Evolutionary conservation across 2,888 invertebrate species (phyloP), one percentile per base, ranked within the genome.

Genomic region (Operophtera brumata): DNA sequence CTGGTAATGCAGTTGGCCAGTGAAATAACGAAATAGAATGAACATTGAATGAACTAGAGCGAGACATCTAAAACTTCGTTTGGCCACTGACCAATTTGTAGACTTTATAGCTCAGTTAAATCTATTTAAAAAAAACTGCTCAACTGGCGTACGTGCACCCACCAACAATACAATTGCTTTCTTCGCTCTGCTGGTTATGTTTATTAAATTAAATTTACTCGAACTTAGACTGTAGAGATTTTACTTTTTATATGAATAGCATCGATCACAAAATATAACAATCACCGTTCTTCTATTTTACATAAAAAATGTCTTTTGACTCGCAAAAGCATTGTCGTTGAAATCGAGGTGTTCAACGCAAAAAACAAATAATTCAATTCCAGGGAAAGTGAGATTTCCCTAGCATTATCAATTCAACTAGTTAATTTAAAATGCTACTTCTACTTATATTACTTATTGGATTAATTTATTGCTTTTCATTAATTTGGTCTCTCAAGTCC

Each of bases 401-500:
- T 73, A 70, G 59, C 60, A 62, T 67, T 67, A 71, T 66, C 59
- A 66, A 67, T 70, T 65, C 65, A 68, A 70, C 73, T 77, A 75
- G 64, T 70, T 68, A 73, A 69, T 63, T 61, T 70, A 70, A 73
- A 70, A 20, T 20, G 20, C 69, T 70, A 74, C 75, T 66, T 75
- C 76, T 75, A 57, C 63, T 77, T 82, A 82, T 69, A 73, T 69
- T 77, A 78, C 73, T 77, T 78, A 80, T 71, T 75, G 71, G 67
- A 74, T 77, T 73, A 73, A 71, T 78, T 80, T 79, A 79, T 84
- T 84, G 83, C 82, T 85, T 82, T 79, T 80, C 77, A 81, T 82
- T 76, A 78, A 73, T 73, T 85, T 84, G 86, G 86, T 86, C 85
- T 84, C 78, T 84, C 78, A 81, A 81, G 80, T 82, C 72, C 78